A percentile compares a stretch with the other conserved stretches of the same genome.
These are phyloP conservation scores for Prunella fulvescens DNA, from an alignment of 2,113 vertebrate genomes.

Conservation along the genomic window DNA sequence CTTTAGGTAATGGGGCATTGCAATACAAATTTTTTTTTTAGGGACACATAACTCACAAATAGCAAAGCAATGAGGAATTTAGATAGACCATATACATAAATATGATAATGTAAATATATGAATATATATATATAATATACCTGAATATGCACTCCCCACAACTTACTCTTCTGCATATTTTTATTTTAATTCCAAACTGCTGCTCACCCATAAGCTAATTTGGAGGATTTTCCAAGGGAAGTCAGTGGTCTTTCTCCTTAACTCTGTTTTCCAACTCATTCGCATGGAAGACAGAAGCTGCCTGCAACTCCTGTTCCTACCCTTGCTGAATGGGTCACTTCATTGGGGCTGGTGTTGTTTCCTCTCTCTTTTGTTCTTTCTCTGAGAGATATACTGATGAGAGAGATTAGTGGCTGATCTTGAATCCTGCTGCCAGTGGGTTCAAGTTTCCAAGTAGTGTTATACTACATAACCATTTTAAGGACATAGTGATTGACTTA, in stretches of 20 bases:
- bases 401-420: neutral
- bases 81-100: neutral
- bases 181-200: neutral
- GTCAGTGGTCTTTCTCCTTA: neutral
- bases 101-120: neutral
- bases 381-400: neutral
- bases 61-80: neutral
- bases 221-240: neutral
- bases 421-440: neutral
- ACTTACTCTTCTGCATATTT: neutral
- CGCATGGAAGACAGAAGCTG: neutral
- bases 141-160: neutral
- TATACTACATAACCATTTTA: neutral
- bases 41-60: neutral
- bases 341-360: neutral
- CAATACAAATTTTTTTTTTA: neutral
- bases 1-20: neutral
- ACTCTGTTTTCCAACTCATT: neutral
- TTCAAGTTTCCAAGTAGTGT: neutral
- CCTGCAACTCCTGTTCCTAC: neutral
- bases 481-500: neutral
- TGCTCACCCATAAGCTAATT: neutral
- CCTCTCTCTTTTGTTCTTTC: neutral
- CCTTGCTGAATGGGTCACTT: neutral
- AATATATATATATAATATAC: neutral